Conservation (phyloP, 2,888 invertebrate species). For the Agrotis clavis region DNA sequence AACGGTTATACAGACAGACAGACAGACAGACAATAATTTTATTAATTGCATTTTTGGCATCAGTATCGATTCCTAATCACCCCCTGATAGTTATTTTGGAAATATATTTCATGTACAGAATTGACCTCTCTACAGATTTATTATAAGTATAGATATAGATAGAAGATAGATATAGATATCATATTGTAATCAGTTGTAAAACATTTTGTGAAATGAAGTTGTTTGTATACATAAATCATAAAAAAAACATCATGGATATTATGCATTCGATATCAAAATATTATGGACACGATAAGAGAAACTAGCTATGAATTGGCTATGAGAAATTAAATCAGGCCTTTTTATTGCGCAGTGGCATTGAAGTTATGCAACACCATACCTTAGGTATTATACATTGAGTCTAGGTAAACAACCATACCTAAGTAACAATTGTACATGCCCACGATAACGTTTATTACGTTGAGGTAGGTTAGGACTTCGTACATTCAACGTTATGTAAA, state of each 20-base stretch:
- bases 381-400: constrained; percentile 14
- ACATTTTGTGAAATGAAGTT: too few relatives aligned
- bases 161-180: too few relatives aligned
- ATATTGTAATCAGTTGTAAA: too few relatives aligned
- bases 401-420: constrained; percentile 42
- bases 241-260: constrained; percentile 2
- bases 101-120: too few relatives aligned
- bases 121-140: too few relatives aligned
- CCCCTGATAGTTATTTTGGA: too few relatives aligned
- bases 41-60: too few relatives aligned
- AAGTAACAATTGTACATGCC: constrained; percentile 23
- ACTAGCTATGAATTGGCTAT: not conserved
- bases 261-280: constrained; percentile 15
- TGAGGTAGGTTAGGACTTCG: constrained; percentile 47
- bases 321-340: constrained; percentile 22
- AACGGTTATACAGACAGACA: too few relatives aligned
- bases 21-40: too few relatives aligned
- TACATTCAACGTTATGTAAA: constrained; percentile 23
- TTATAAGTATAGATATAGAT: too few relatives aligned
- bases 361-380: constrained; percentile 8
- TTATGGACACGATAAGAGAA: not conserved
- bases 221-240: too few relatives aligned
- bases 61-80: too few relatives aligned
- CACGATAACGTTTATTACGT: constrained; percentile 39
- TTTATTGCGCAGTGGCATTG: constrained; percentile 36